Evolutionary conservation across 2,888 invertebrate species (phyloP), one percentile per base, ranked within the genome.

Genomic region (Ceriagrion tenellum): DNA sequence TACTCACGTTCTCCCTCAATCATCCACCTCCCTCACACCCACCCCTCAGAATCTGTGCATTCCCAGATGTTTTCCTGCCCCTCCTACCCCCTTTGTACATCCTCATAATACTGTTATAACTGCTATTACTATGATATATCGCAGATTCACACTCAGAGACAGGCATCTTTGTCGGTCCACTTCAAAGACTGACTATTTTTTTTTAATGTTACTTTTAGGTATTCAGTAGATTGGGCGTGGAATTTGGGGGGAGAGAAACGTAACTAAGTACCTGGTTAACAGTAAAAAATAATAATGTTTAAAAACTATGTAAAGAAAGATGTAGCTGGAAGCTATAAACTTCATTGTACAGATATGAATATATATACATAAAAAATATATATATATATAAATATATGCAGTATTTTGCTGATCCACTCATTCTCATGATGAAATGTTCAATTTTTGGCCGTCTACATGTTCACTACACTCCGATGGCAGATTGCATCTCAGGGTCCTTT

Each of bases 261-360:
- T 95, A 95, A 95, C 95, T 95, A 95, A 95, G 95, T 95, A 95
- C 95, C 95, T 95, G 95, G 95, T 95, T 95, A 95, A 95, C 95
- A 95, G 95, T 95, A 95, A 95, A 95, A 95, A 95, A 95, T 95
- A 95, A 95, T 95, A 95, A 95, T 95, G 95, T 95, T 95, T 95
- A 95, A 95, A 95, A 81, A 95, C 95, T 95, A 95, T 95, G 90
- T 90, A 95, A 95, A 95, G 88, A 81, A 95, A 95, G 95, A 95
- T 89, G 93, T 95, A 95, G 91, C 88, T 90, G 81, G 93, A 95
- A 90, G 88, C 90, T 69, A 95, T 63, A 88, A 95, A 95, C 89
- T 95, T 93, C 93, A 93, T 74, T 93, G 93, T 93, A 93, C 93
- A 93, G 93, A 93, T 93, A 81, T 81, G 35, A 81, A 81, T 81